phyloP scores from a whole-genome alignment of 2,888 invertebrate species.

The Aphrophora alni region DNA sequence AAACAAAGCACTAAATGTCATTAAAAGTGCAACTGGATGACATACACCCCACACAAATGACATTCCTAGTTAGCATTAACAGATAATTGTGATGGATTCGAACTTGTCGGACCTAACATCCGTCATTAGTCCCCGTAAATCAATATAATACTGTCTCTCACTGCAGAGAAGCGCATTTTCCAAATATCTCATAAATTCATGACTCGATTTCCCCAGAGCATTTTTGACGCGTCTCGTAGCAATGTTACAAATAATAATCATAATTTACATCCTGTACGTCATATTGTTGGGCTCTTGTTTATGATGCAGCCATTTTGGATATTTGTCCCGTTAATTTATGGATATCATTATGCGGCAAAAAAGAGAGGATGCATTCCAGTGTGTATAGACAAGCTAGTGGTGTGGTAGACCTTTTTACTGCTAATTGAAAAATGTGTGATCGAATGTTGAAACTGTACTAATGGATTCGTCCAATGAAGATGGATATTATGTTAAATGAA shows the following conservation, averaged over 20 bases:
- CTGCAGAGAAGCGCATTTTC: slow-evolving; percentile 33
- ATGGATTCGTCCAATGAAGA: too few species aligned
- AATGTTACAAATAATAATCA: slow-evolving; percentile 60
- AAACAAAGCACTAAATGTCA: too few species aligned
- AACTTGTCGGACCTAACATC: not conserved
- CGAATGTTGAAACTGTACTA: not conserved
- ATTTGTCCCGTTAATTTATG: slow-evolving; percentile 56
- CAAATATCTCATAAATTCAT: slow-evolving; percentile 42
- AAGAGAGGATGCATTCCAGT: not conserved
- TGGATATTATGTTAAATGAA: too few species aligned
- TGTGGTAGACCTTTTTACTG: slow-evolving; percentile 12
- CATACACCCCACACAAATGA: too few species aligned
- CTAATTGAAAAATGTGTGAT: slow-evolving; percentile 24
- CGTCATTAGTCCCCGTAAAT: slow-evolving; percentile 21
- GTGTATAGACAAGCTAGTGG: not conserved
- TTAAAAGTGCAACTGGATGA: too few species aligned
- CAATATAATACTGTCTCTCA: slow-evolving; percentile 18
- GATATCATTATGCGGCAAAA: slow-evolving; percentile 51
- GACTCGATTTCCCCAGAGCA: slow-evolving; percentile 35
- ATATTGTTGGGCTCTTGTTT: slow-evolving; percentile 50
- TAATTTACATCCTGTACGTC: slow-evolving; percentile 58
- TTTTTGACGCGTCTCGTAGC: slow-evolving; percentile 42
- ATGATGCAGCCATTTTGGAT: slow-evolving; percentile 35
- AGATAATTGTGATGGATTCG: not conserved
- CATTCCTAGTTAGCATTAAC: too few species aligned